Evolutionary conservation across 1,140 invertebrate species (phyloP), one percentile per base, ranked within the genome.

Genomic region (Batillaria attramentaria): DNA sequence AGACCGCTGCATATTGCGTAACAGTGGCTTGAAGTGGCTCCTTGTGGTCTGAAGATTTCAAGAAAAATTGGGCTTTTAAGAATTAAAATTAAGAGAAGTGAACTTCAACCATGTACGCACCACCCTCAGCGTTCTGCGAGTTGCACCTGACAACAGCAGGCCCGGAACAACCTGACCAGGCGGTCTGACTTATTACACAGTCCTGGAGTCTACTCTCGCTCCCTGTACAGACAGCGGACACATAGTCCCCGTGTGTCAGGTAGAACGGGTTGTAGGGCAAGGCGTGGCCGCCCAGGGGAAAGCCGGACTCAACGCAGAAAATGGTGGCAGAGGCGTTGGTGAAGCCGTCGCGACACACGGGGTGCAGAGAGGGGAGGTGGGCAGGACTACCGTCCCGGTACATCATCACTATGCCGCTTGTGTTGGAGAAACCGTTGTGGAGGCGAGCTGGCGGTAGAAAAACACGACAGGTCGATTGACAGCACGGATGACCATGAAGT

Each of bases 101-200:
- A n/a, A n/a, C n/a, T n/a, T n/a, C n/a, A n/a, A n/a, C n/a, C n/a
- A n/a, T n/a, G n/a, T n/a, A n/a, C n/a, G n/a, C n/a, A n/a, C n/a
- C 35, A 69, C n/a, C n/a, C n/a, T n/a, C n/a, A n/a, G n/a, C n/a
- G n/a, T n/a, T n/a, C n/a, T n/a, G n/a, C n/a, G n/a, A n/a, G n/a
- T 62, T 8, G n/a, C 66, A 69, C 66, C 42, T 39, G 66, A 42
- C 66, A 13, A 69, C 66, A 24, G 66, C 66, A 10, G 66, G 66
- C 5, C 3, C 37, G 3, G 28, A 4, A 37, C 33, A 66, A 24
- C 16, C 20, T 66, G 6, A 3, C 8, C 4, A 33, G 20, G 37
- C 16, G 35, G 42, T 41, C 10, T 41, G 13, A 6, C 3, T n/a
- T 33, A 69, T 41, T 3, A 6, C 35, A 69, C 66, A 69, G 37